These are phyloP conservation scores for Apus apus DNA, from an alignment of 2,113 vertebrate species.

Conservation along the genomic window DNA sequence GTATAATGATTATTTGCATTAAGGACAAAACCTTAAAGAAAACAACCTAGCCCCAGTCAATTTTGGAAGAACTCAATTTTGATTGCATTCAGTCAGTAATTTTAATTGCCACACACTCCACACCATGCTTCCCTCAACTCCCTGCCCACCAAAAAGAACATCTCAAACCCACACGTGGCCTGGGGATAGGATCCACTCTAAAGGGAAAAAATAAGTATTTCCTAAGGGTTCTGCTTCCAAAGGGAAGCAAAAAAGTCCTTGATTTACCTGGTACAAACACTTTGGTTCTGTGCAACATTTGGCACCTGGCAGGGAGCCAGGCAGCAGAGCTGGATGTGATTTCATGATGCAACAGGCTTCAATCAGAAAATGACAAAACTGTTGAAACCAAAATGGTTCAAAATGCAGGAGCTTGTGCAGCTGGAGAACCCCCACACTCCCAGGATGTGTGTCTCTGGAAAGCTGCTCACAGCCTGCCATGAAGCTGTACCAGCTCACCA, in stretches of 20 bases:
- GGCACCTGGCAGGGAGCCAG: background rate
- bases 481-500: background rate
- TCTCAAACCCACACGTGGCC: background rate
- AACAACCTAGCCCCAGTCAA: background rate
- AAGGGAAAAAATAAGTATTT: background rate
- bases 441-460: background rate
- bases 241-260: background rate
- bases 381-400: background rate
- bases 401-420: background rate
- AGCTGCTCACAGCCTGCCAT: fast-evolving
- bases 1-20: background rate
- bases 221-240: background rate
- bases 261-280: background rate
- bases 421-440: background rate
- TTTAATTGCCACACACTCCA: background rate
- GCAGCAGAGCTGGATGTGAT: background rate
- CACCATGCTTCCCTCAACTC: background rate
- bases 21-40: background rate
- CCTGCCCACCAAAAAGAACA: background rate
- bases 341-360: background rate
- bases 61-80: background rate
- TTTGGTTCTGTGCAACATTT: fast-evolving
- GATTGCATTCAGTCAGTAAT: background rate
- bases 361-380: background rate
- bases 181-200: background rate